Evolutionary conservation across 2,797 vertebrate genomes (phyloP), one percentile per base, ranked within the genome.

Genomic region (Ciconia nigra): DNA sequence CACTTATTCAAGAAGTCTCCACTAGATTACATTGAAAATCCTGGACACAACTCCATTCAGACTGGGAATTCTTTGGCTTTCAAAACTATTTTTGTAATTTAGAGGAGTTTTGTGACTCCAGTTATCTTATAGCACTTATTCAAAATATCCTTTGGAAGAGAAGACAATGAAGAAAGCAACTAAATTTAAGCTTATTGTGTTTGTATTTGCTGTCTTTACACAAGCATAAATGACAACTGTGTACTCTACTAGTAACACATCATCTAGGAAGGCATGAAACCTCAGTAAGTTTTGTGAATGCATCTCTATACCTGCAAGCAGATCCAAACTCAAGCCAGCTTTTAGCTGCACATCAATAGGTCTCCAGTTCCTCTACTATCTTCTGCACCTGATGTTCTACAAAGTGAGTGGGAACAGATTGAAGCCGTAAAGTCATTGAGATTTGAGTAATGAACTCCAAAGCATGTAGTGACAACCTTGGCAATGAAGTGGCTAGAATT

Each of bases 391-490:
- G 26, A 74, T 44, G 13, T 73, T 93, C 59, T 78, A 47, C 66
- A 70, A 14, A 88, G 33, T 42, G 83, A 82, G 31, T 47, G 83
- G 72, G 73, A 94, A 59, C 77, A 95, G 81, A 47, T 95, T 44
- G 81, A 81, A 79, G 20, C 76, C 35, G 20, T 1, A 1, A 37
- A 63, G n/a, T 88, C 41, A 52, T 6, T 69, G 89, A 42, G 24
- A 57, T 89, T 65, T 88, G 90, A 92, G 74, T 91, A 90, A 88
- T 92, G 83, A 89, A 78, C 54, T 81, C 54, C 51, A 72, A 85
- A 89, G 62, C 24, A 24, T 52, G 14, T 92, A 52, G 87, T 91
- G 87, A 92, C 91, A 95, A 11, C 84, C 74, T 83, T 92, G 77
- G 69, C 83, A 89, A 73, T 83, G 51, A 84, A 59, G 28, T 89